phyloP scores from a whole-genome alignment of 1,140 invertebrate genomes.

The Zaprionus vittiger region DNA sequence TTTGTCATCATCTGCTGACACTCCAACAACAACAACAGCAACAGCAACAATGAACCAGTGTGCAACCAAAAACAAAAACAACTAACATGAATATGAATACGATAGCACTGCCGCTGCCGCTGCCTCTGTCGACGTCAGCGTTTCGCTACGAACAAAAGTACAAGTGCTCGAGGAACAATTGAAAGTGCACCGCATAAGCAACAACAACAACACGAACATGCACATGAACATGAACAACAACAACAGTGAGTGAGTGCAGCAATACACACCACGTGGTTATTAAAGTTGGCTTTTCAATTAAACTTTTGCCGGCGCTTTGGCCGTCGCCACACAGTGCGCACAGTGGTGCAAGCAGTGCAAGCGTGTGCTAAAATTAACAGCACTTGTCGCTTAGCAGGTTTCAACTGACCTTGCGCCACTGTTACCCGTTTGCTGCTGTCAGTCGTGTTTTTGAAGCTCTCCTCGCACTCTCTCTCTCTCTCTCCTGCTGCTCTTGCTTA shows the following conservation, averaged over 20 bases:
- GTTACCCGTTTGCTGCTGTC: constrained; percentile 36
- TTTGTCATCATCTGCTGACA: constrained; percentile 80
- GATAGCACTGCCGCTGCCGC: background rate
- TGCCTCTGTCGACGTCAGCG: constrained; percentile 16
- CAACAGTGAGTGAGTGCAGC: constrained; percentile 41
- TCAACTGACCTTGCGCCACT: constrained; percentile 18
- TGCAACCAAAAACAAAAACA: constrained; percentile 34
- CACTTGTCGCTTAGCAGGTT: background rate
- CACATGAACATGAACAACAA: constrained; percentile 11
- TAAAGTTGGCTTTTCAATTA: constrained; percentile 72
- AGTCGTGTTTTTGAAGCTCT: constrained; percentile 31
- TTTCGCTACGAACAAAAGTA: constrained; percentile 39
- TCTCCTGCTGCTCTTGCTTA: background rate
- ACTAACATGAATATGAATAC: constrained; percentile 12
- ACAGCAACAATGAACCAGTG: constrained; percentile 30
- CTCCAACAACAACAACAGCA: constrained; percentile 40
- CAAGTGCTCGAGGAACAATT: constrained; percentile 53
- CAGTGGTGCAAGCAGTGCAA: constrained; percentile 23
- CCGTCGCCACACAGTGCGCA: constrained; percentile 14
- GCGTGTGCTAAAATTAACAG: background rate
- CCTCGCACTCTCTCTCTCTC: background rate
- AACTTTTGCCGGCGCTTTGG: constrained; percentile 60
- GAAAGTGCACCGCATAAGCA: constrained; percentile 41
- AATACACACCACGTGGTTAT: constrained; percentile 71
- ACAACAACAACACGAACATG: constrained; percentile 16